Evolutionary conservation across 2,888 invertebrate genomes (phyloP).

Genomic region (Neocrepidodera transversa): DNA sequence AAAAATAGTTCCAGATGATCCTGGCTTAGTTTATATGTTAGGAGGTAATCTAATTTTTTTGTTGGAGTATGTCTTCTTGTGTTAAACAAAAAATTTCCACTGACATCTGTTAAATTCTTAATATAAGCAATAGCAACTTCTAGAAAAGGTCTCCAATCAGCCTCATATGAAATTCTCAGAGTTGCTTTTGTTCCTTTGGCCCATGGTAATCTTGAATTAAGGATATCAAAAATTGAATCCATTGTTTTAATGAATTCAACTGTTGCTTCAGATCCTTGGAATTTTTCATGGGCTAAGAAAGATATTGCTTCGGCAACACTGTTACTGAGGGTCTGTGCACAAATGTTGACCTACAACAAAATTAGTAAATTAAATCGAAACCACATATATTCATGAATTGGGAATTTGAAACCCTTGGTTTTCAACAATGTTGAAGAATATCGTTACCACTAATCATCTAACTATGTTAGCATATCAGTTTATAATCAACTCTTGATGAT

Average conservation of each 20-base stretch:
- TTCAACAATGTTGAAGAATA: no score
- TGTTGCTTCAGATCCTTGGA: constrained; percentile 29
- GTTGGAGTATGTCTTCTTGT: constrained; percentile 25
- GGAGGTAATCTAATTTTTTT: constrained; percentile 19
- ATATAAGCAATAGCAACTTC: constrained; percentile 16
- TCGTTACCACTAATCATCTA: no score
- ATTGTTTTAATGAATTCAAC: constrained; percentile 23
- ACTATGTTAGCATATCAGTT: no score
- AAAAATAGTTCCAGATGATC: constrained; percentile 36
- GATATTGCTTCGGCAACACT: constrained; percentile 32
- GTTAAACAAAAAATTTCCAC: constrained; percentile 3
- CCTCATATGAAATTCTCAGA: constrained; percentile 14
- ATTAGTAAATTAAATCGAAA: no score
- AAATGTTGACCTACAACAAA: constrained; percentile 31
- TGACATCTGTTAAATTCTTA: constrained; percentile 7
- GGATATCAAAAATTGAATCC: constrained; percentile 29
- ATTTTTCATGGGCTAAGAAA: constrained; percentile 19
- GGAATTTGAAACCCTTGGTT: no score
- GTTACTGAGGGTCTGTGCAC: constrained; percentile 34
- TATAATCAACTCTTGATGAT: no score
- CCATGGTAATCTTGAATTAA: constrained; percentile 29
- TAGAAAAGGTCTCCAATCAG: constrained; percentile 18
- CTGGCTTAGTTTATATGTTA: constrained; percentile 29
- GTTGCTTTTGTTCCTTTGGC: constrained; percentile 26
- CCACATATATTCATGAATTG: no score